Evolutionary conservation across 2,888 invertebrate genomes (phyloP).

Genomic region (Belgica antarctica): DNA sequence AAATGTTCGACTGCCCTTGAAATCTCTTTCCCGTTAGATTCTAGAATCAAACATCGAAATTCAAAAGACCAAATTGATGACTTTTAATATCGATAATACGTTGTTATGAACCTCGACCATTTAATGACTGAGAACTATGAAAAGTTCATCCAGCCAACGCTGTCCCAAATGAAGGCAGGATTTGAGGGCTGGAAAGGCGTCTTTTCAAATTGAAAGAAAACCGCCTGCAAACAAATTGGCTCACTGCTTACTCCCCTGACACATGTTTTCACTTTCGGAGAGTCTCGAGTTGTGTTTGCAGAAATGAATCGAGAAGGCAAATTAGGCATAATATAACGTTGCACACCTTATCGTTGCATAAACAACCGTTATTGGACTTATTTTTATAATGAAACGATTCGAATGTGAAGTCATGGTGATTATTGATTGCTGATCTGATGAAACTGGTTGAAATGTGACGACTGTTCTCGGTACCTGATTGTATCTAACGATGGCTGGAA

Average conservation of each 20-base stretch:
- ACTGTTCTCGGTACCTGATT: constrained; percentile 2
- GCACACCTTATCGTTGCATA: neutral
- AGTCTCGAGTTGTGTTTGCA: neutral
- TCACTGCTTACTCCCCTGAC: constrained; percentile 37
- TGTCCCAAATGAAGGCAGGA: constrained; percentile 14
- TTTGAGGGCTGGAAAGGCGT: constrained; percentile 12
- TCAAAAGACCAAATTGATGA: too few relatives aligned
- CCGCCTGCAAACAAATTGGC: constrained; percentile 31
- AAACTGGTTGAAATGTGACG: constrained; percentile 34
- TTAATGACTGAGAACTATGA: neutral
- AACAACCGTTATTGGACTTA: too few relatives aligned
- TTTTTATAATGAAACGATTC: too few relatives aligned
- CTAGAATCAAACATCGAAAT: too few relatives aligned
- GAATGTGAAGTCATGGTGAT: too few relatives aligned
- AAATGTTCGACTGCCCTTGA: too few relatives aligned
- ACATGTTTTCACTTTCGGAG: constrained; percentile 22
- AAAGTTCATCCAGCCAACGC: neutral
- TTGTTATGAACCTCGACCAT: too few relatives aligned
- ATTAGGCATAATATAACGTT: constrained; percentile 34
- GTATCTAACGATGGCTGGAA: neutral
- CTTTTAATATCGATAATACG: too few relatives aligned
- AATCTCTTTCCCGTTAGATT: too few relatives aligned
- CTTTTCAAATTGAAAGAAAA: constrained; percentile 15
- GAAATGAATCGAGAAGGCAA: constrained; percentile 33
- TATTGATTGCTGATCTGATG: too few relatives aligned